Evolutionary conservation across 2,797 vertebrate species (phyloP).

Genomic region (Lutjanus argentimaculatus): DNA sequence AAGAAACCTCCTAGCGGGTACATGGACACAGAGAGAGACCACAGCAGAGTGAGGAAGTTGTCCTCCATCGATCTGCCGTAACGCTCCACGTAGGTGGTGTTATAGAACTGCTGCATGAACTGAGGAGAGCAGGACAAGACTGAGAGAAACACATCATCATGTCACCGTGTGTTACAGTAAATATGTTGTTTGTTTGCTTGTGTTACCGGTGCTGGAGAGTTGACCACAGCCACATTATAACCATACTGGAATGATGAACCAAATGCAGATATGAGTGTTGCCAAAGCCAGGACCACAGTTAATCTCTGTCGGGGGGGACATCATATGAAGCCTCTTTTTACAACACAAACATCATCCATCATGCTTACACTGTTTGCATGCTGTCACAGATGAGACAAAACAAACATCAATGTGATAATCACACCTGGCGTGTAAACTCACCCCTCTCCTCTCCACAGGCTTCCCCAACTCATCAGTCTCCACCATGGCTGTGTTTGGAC

Average conservation of each 20-base stretch:
- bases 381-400: constrained; percentile 22
- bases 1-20: constrained; percentile 94
- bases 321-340: not conserved
- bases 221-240: constrained; percentile 94
- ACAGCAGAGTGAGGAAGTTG: constrained; percentile 86
- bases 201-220: constrained; percentile 90
- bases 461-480: constrained; percentile 35
- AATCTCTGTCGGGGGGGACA: constrained; percentile 83
- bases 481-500: constrained; percentile 66
- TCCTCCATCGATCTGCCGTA: constrained; percentile 55
- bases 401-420: not conserved
- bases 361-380: not conserved
- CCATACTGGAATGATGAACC: constrained; percentile 98
- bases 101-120: constrained; percentile 94
- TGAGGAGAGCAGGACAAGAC: constrained; percentile 70
- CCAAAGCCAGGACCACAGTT: constrained; percentile 83
- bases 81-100: constrained; percentile 85
- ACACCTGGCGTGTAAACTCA: constrained; percentile 68
- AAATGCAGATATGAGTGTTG: constrained; percentile 88
- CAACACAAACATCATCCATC: constrained; percentile 10
- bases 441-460: constrained; percentile 76
- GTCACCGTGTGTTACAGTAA: not conserved
- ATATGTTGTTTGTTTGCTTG: not conserved
- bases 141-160: constrained; percentile 5
- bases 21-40: constrained; percentile 96